Evolutionary conservation across 2,797 vertebrate species (phyloP), one percentile per base, ranked within the genome.

Genomic region (Typhlichthys subterraneus): DNA sequence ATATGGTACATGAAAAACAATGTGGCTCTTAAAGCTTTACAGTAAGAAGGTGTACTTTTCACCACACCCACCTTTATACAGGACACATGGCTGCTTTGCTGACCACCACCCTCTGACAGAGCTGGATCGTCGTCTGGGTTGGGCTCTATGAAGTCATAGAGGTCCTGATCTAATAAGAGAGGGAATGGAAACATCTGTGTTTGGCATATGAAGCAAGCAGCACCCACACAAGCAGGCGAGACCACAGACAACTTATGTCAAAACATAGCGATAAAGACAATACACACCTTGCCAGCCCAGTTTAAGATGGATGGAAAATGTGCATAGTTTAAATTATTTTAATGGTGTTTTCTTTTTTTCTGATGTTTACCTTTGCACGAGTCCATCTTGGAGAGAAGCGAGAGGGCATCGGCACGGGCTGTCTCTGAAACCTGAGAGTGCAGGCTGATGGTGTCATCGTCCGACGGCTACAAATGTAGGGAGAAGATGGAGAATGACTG

Each of bases 391-490:
- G 75, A 94, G 72, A 96, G 95, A 53, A 87, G 70, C 4, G 89
- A 79, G 2, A 95, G 95, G 84, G 87, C 95, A 46, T 98, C 97
- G 11, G 91, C 94, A 69, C 93, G 94, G 4, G 94, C 94, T 15
- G 95, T 97, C 87, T 99, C 97, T 17, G 96, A 99, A 2, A 99
- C 92, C 92, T 99, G 97, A 85, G 97, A 99, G 82, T 99, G 97
- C 81, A 99, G 94, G 89, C 97, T 99, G 90, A 99, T 90, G 0
- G 97, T 99, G 78, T 99, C 97, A 10, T 99, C 97, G 48, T 99
- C 97, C 57, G 97, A 99, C n/a, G 97, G 97, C 97, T 99, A 85
- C 65, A 81, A 79, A 83, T 56, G 73, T 38, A 53, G 53, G 59
- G 29, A 33, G 17, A 23, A 48, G 56, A 15, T 0, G 9, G 55